Evolutionary conservation across 2,113 vertebrate genomes (phyloP).

Genomic region (Cheirogaleus medius): DNA sequence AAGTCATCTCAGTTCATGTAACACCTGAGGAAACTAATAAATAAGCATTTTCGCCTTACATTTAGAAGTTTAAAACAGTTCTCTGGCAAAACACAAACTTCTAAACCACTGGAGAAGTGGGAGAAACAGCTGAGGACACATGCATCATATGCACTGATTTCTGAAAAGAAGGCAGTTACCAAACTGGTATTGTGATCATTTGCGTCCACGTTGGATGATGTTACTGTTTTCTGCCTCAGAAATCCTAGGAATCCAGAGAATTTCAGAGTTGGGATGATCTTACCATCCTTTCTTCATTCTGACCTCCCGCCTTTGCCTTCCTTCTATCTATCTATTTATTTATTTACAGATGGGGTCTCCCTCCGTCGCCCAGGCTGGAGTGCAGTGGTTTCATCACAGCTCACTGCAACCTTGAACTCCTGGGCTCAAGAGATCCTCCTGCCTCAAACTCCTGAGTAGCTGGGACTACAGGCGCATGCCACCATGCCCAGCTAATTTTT

Average conservation of each 20-base stretch:
- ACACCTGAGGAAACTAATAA: conserved; percentile 13
- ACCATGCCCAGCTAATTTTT: no score
- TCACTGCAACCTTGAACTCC: no score
- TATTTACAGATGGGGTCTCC: no score
- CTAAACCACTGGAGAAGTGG: neutral
- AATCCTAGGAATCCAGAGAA: neutral
- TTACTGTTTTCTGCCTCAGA: neutral
- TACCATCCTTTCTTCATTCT: neutral
- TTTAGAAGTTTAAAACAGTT: neutral
- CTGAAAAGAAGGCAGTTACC: neutral
- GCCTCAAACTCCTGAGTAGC: no score
- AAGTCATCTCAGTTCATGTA: neutral
- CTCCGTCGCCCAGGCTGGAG: no score
- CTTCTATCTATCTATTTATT: no score
- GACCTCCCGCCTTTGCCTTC: neutral
- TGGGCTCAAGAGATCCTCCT: no score
- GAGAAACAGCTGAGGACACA: neutral
- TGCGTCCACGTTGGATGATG: no score
- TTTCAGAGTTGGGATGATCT: neutral
- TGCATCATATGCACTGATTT: neutral
- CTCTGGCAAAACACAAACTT: neutral
- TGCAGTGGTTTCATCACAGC: no score
- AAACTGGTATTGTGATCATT: neutral
- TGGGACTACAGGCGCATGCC: no score
- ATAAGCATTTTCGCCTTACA: neutral